Evolutionary conservation across 2,888 invertebrate genomes (phyloP).

Genomic region (Coenonympha glycerion): DNA sequence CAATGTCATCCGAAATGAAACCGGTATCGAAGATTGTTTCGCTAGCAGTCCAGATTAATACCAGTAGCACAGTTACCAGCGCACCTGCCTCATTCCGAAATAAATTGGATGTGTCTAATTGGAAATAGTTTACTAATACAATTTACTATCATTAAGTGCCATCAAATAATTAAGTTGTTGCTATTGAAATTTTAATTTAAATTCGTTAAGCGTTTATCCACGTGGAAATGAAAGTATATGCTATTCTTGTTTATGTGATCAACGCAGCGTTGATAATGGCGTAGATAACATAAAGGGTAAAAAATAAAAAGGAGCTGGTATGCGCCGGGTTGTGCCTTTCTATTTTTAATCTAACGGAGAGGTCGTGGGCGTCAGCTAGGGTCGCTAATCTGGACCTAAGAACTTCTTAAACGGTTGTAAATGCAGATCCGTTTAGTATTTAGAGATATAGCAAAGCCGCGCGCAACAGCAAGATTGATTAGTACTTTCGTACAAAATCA

Average conservation of each 20-base stretch:
- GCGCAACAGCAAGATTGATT: too few species aligned
- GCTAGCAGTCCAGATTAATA: slow-evolving; percentile 7
- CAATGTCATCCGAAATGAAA: slow-evolving; percentile 17
- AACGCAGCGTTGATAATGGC: slow-evolving; percentile 54
- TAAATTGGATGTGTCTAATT: slow-evolving; percentile 6
- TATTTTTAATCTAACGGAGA: slow-evolving; percentile 71
- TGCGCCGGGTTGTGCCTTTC: slow-evolving; percentile 67
- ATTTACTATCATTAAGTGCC: slow-evolving; percentile 1
- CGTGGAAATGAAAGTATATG: slow-evolving; percentile 49
- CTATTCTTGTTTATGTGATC: slow-evolving; percentile 38
- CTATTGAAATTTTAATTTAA: slow-evolving; percentile 12
- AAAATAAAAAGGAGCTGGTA: slow-evolving; percentile 62
- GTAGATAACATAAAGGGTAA: slow-evolving; percentile 58
- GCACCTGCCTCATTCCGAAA: slow-evolving; percentile 10
- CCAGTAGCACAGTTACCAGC: slow-evolving; percentile 14
- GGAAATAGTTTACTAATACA: slow-evolving; percentile 5
- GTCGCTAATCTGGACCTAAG: background rate
- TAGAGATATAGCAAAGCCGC: too few species aligned
- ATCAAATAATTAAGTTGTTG: slow-evolving; percentile 10
- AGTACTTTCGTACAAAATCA: too few species aligned
- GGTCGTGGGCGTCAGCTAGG: slow-evolving; percentile 50
- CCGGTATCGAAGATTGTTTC: slow-evolving; percentile 12
- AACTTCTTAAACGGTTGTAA: background rate
- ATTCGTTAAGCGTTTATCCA: slow-evolving; percentile 10
- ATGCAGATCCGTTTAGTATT: background rate